Base-by-base conservation (phyloP, 2,888 invertebrate genomes). In the Lasioglossum villosulum region DNA sequence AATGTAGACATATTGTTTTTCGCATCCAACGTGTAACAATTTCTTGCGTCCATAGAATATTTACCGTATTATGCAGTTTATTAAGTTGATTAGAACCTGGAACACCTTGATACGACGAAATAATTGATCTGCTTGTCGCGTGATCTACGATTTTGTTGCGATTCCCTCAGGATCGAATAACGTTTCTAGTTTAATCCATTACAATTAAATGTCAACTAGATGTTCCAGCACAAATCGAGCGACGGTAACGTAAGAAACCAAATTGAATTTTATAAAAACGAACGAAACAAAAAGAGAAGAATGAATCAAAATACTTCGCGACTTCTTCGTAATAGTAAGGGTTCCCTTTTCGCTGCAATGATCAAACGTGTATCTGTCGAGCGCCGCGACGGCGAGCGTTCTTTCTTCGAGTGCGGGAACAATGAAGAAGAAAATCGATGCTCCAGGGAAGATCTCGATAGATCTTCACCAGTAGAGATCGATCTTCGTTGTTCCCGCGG, bases 401-500 rank as follows among this genome's bases (percentile, higher is more conserved):
- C 0, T 56, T 80, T 63, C 19, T 80, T 75, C 48, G 19, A 0
- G n/a, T 30, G 70, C 37, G 59, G 27, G 71, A 80, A 83, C 75
- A 70, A 80, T 39, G 42, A 48, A 34, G 68, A 56, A 45, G 34
- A 37, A 30, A 45, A 27, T 39, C 14, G 14, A 6, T 4, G n/a
- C 4, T 30, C 59, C 59, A 27, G 23, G 14, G 45, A n/a, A 23
- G 4, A 34, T 16, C 48, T 30, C 56, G 27, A 27, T 0, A 19
- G 12, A 8, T 74, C 66, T 12, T 10, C 56, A n/a, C 56, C 4
- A n/a, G 4, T 12, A n/a, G n/a, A n/a, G 78, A 10, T 75, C 19
- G 23, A 79, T 56, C 75, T 76, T 86, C 73, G 70, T 78, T 82
- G 70, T 73, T 81, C 79, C 72, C 80, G 86, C 75, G 52, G 34